These are phyloP conservation scores for Gobius niger DNA, from an alignment of 2,113 vertebrate genomes.

Conservation along the genomic window DNA sequence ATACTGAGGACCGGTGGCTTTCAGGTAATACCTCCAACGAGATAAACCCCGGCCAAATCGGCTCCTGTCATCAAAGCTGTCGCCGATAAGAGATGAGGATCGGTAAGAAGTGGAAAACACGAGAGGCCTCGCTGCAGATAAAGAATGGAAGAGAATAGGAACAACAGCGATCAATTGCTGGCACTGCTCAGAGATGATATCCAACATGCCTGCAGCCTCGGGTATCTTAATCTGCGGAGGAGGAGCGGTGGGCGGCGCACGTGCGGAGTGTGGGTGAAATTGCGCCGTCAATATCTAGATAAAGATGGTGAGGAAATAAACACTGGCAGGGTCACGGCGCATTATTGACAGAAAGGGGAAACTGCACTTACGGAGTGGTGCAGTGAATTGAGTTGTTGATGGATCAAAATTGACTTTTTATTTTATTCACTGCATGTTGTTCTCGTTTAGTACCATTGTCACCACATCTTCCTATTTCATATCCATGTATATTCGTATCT, in stretches of 20 bases:
- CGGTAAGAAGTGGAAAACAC: slow-evolving; percentile 47
- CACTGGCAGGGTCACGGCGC: slow-evolving; percentile 54
- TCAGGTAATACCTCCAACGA: slow-evolving; percentile 54
- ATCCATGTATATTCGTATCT: too few relatives aligned
- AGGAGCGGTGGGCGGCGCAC: slow-evolving; percentile 26
- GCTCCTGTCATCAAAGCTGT: slow-evolving; percentile 59
- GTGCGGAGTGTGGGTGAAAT: slow-evolving; percentile 30
- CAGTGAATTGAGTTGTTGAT: neutral
- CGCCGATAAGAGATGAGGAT: slow-evolving; percentile 64
- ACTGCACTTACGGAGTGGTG: neutral
- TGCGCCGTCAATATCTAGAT: slow-evolving; percentile 57
- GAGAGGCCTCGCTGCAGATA: slow-evolving; percentile 56
- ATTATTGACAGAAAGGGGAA: neutral
- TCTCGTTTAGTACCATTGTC: too few relatives aligned
- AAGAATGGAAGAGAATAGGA: slow-evolving; percentile 61
- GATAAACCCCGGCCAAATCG: slow-evolving; percentile 62
- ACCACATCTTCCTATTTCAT: too few relatives aligned
- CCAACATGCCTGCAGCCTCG: slow-evolving; percentile 43
- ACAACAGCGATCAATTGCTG: slow-evolving; percentile 63
- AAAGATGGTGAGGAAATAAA: slow-evolving; percentile 31
- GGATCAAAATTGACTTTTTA: too few relatives aligned
- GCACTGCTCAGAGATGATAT: slow-evolving; percentile 47
- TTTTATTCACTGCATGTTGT: too few relatives aligned
- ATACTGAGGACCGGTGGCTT: slow-evolving; percentile 21
- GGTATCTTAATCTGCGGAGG: slow-evolving; percentile 48